Conservation (phyloP, 2,888 invertebrate species). For the Halocaridina rubra region DNA sequence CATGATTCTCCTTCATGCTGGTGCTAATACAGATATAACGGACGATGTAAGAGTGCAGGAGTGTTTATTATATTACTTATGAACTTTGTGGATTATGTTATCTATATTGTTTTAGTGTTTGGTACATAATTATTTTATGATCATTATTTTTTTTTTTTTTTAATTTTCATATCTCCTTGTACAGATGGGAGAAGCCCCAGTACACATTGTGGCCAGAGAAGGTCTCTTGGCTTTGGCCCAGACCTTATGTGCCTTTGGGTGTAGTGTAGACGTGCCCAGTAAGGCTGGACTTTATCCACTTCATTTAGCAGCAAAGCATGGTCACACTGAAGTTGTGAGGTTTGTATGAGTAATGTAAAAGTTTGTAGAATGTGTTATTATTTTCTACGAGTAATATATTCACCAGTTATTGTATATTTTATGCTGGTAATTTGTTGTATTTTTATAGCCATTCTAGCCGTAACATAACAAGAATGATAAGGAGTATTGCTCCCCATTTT, state of each 20-base stretch:
- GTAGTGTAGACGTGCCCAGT: slow-evolving; percentile 76
- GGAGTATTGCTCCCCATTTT: too few species aligned
- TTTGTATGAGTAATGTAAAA: slow-evolving; percentile 64
- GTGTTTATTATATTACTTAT: too few species aligned
- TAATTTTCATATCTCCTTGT: slow-evolving; percentile 61
- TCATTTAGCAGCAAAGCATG: slow-evolving; percentile 79
- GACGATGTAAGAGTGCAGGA: slow-evolving; percentile 70
- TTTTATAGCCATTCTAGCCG: too few species aligned
- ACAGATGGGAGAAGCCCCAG: slow-evolving; percentile 74
- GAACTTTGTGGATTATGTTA: too few species aligned
- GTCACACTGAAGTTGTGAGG: slow-evolving; percentile 79
- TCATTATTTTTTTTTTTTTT: neutral
- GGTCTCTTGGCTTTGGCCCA: slow-evolving; percentile 74
- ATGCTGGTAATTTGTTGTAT: too few species aligned
- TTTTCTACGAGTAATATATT: too few species aligned
- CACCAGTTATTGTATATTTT: neutral
- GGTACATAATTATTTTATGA: neutral
- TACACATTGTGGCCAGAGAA: slow-evolving; percentile 74
- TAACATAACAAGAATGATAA: too few species aligned
- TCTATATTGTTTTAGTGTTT: too few species aligned
- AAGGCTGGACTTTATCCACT: slow-evolving; percentile 75
- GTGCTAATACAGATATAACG: slow-evolving; percentile 73
- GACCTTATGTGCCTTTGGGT: slow-evolving; percentile 74
- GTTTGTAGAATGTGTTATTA: too few species aligned
- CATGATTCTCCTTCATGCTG: slow-evolving; percentile 74